phyloP scores from a whole-genome alignment of 2,888 invertebrate genomes.

The Iphiclides podalirius region DNA sequence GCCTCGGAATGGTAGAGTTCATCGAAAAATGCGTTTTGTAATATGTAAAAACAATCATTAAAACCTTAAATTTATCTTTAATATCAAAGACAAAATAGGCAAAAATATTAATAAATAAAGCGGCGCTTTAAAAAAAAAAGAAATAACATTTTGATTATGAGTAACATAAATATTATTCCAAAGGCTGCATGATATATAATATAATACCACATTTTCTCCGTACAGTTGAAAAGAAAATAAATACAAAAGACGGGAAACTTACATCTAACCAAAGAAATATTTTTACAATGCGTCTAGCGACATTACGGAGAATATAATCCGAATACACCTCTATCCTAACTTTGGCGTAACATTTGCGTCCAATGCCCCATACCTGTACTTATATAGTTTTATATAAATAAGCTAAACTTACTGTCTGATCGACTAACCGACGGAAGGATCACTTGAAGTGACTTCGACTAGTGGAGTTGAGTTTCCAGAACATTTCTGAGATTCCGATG shows the following conservation, averaged over 20 bases:
- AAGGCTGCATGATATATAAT: neutral
- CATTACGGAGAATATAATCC: conserved; percentile 23
- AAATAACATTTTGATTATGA: neutral
- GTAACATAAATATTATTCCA: neutral
- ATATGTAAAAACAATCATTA: conserved; percentile 25
- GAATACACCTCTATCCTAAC: conserved; percentile 44
- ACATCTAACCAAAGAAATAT: conserved; percentile 18
- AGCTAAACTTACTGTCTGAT: neutral
- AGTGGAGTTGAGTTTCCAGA: conserved; percentile 52
- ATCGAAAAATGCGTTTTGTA: conserved; percentile 22
- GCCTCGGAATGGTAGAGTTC: conserved; percentile 33
- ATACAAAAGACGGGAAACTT: conserved; percentile 12
- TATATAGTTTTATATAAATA: conserved; percentile 9
- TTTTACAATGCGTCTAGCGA: conserved; percentile 1
- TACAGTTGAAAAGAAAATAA: conserved; percentile 9
- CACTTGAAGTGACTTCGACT: conserved; percentile 33
- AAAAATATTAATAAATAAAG: conserved; percentile 25
- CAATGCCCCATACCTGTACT: conserved; percentile 39
- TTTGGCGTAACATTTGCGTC: conserved; percentile 70
- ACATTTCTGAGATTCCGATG: conserved; percentile 55
- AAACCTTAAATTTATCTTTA: conserved; percentile 46
- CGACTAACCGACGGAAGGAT: conserved; percentile 3
- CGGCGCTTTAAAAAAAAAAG: neutral
- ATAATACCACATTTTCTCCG: neutral
- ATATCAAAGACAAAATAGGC: conserved; percentile 45